A percentile compares a stretch with the other conserved stretches of the same genome.
These are phyloP conservation scores for Drosophila orena DNA, from an alignment of 1,140 invertebrate species.

Conservation along the genomic window DNA sequence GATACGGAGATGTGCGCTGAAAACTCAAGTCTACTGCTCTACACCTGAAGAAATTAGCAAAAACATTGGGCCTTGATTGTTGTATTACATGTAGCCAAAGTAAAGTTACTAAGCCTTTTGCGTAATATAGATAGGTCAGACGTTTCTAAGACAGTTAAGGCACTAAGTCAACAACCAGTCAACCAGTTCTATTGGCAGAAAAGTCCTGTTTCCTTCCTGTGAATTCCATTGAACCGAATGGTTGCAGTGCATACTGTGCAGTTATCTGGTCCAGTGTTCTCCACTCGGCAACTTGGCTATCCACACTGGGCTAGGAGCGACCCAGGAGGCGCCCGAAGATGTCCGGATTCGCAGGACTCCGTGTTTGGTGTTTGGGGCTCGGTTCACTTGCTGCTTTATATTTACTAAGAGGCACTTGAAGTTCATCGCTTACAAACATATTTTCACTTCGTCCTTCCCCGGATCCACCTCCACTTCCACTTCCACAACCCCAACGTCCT, in stretches of 20 bases:
- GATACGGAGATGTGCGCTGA: slow-evolving; percentile 14
- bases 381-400: slow-evolving; percentile 56
- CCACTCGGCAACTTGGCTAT: slow-evolving; percentile 20
- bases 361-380: slow-evolving; percentile 16
- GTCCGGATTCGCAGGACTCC: slow-evolving; percentile 18
- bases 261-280: slow-evolving; percentile 18
- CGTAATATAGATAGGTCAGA: no score
- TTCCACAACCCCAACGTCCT: not conserved
- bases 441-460: slow-evolving; percentile 37
- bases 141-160: no score
- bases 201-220: no score
- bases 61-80: no score
- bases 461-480: not conserved
- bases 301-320: slow-evolving; percentile 14
- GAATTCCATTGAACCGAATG: not conserved
- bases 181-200: no score
- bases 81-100: no score
- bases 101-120: no score
- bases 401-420: slow-evolving; percentile 71
- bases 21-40: slow-evolving; percentile 8
- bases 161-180: no score
- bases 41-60: slow-evolving; percentile 1
- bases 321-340: slow-evolving; percentile 30
- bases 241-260: slow-evolving; percentile 6
- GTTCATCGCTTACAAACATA: slow-evolving; percentile 64